These are phyloP conservation scores for Elgaria multicarinata DNA, from an alignment of 2,113 vertebrate genomes.

Conservation along the genomic window DNA sequence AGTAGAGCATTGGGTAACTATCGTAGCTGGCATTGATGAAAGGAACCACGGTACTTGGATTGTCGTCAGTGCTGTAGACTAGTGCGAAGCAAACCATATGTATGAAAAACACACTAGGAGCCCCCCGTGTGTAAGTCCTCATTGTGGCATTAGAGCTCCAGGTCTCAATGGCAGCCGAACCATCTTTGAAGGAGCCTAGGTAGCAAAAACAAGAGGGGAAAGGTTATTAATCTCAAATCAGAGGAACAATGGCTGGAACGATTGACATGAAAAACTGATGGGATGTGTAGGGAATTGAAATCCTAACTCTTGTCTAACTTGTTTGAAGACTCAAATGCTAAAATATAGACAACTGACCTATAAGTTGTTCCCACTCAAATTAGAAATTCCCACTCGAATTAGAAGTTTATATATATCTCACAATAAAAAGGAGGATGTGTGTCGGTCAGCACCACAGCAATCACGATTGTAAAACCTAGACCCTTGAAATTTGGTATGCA, in stretches of 20 bases:
- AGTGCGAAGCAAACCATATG: conserved; percentile 81
- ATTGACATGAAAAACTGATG: accelerated
- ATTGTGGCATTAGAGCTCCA: conserved; percentile 92
- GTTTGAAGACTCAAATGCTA: no score
- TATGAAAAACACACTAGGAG: conserved; percentile 98
- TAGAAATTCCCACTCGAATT: no score
- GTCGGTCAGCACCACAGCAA: no score
- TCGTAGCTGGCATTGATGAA: conserved; percentile 94
- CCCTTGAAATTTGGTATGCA: no score
- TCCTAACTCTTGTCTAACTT: conserved; percentile 3
- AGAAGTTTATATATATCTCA: background rate
- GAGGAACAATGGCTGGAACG: background rate
- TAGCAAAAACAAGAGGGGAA: conserved; percentile 18
- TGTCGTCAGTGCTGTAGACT: conserved; percentile 67
- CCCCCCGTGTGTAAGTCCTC: conserved; percentile 95
- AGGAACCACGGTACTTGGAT: conserved; percentile 81
- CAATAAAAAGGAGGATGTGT: no score
- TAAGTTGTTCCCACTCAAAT: background rate
- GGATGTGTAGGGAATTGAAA: background rate
- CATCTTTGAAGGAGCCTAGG: conserved; percentile 84
- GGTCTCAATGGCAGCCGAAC: conserved; percentile 77
- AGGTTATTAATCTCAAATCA: conserved; percentile 34
- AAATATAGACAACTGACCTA: background rate
- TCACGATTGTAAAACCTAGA: no score
- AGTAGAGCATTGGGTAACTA: conserved; percentile 96